Evolutionary conservation across 2,797 vertebrate species (phyloP), one percentile per base, ranked within the genome.

Genomic region (Sebastes matsubarae): DNA sequence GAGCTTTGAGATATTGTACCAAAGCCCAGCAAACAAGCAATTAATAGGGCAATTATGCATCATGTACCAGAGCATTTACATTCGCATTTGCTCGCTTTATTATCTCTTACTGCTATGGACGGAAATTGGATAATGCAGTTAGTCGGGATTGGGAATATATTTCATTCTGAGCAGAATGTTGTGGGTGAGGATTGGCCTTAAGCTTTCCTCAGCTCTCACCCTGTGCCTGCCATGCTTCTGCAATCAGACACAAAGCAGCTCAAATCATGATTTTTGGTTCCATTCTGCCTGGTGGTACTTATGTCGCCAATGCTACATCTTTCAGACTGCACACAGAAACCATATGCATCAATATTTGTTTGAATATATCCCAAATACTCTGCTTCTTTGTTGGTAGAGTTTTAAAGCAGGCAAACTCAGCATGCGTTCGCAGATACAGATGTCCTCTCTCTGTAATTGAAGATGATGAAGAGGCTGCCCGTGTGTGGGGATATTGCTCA

Each of bases 21-120:
- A 68, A 77, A 82, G 77, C 76, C 73, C 61, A 22, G 75, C 83
- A 89, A 92, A 93, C 90, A 89, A 89, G 79, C 82, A 92, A 93
- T 93, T 91, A 94, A 91, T 83, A 74, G 73, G 68, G 65, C 84
- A 84, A 91, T 91, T 90, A 81, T 81, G 74, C 75, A 72, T 86
- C 75, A 74, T 86, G 66, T 81, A 82, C 64, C 12, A 29, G 68
- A 71, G 42, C 82, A 82, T 82, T 91, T 86, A 88, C 83, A 57
- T 83, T 87, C 72, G 63, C 79, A 84, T 88, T 91, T 82, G 52
- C 69, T 73, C 36, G n/a, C 59, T 85, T 91, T 85, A 90, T 87
- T 82, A 85, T 86, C 75, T 90, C 70, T 61, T 64, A 72, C 70
- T 52, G 74, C 78, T 34, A n/a, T 73, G 67, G 79, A 81, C 6